phyloP scores from a whole-genome alignment of 2,797 vertebrate genomes.

The Rhadinocentrus ornatus region DNA sequence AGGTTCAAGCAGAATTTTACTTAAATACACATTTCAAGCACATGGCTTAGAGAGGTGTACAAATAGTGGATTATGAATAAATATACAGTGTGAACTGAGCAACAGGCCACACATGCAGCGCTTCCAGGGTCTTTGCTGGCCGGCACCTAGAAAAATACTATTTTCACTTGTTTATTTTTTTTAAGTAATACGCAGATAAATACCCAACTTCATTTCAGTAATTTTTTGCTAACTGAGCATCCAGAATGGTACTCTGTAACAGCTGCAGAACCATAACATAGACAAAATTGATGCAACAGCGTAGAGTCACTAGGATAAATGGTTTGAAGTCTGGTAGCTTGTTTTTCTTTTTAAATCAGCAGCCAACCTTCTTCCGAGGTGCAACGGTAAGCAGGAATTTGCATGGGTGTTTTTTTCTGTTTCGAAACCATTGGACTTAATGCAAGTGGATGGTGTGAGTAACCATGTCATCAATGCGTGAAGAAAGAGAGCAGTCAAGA shows the following conservation, averaged over 20 bases:
- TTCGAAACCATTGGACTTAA: slow-evolving; percentile 1
- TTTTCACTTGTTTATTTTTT: background rate
- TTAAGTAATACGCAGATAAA: background rate
- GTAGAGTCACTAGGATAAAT: slow-evolving; percentile 40
- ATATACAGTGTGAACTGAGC: slow-evolving; percentile 3
- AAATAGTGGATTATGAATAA: slow-evolving; percentile 8
- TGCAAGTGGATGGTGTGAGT: slow-evolving; percentile 6
- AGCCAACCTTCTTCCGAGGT: background rate
- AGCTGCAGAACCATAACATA: slow-evolving; percentile 36
- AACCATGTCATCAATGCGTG: slow-evolving; percentile 15
- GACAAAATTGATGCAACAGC: slow-evolving; percentile 42
- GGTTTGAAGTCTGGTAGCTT: slow-evolving; percentile 13
- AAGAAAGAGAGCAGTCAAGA: background rate
- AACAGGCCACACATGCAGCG: background rate
- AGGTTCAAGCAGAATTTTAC: background rate
- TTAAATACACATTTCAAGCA: slow-evolving; percentile 17
- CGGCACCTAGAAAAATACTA: background rate
- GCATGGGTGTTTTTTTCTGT: background rate
- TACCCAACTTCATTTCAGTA: background rate
- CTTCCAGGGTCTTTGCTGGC: background rate
- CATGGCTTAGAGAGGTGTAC: background rate
- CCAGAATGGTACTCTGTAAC: background rate
- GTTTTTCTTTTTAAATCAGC: background rate
- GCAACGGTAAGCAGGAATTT: slow-evolving; percentile 2
- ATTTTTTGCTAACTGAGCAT: slow-evolving; percentile 23